phyloP scores from a whole-genome alignment of 2,888 invertebrate genomes.

The Saturnia pavonia region DNA sequence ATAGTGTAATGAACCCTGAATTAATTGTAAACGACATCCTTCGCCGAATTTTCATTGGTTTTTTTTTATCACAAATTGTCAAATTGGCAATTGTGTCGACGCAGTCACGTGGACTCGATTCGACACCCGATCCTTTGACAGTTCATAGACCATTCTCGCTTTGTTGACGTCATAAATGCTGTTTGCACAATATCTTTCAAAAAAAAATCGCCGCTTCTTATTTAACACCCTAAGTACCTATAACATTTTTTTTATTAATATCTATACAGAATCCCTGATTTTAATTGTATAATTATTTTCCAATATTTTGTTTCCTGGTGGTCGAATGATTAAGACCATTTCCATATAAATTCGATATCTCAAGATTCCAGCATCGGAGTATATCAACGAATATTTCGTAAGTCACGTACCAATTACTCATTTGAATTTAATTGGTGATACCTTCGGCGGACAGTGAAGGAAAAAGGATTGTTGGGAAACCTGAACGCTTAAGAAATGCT shows the following conservation, averaged over 20 bases:
- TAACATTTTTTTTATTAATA: background rate
- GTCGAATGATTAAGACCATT: no score
- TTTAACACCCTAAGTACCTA: background rate
- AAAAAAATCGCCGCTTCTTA: background rate
- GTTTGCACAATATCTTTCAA: background rate
- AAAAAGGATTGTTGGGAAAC: no score
- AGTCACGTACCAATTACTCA: no score
- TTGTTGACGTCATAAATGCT: background rate
- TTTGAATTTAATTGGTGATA: no score
- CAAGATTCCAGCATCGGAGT: no score
- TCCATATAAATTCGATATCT: no score
- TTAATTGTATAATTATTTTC: background rate
- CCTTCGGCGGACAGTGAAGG: no score
- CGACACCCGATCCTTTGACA: slow-evolving; percentile 12
- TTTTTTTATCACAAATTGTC: slow-evolving; percentile 68
- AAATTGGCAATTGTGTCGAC: slow-evolving; percentile 73
- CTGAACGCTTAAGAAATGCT: no score
- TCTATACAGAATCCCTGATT: background rate
- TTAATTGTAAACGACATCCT: background rate
- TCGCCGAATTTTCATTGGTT: slow-evolving; percentile 30
- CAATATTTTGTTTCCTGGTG: no score
- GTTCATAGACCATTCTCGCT: background rate
- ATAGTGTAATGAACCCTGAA: background rate
- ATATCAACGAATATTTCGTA: no score
- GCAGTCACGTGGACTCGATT: slow-evolving; percentile 51